Conservation (phyloP, 2,113 vertebrate species). For the Tragulus kanchil region DNA sequence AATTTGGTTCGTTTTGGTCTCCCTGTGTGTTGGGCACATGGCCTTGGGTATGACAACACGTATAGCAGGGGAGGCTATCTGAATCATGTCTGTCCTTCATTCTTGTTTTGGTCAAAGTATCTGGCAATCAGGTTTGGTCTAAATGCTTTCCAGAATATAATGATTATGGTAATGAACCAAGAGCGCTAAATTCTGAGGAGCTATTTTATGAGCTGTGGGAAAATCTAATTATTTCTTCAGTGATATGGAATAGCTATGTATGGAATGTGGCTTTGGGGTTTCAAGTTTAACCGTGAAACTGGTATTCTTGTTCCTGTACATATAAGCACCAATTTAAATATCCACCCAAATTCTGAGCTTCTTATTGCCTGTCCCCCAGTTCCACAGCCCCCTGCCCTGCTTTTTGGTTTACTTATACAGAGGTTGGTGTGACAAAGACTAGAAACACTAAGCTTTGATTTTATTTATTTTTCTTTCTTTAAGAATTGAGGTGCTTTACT, state of each 20-base stretch:
- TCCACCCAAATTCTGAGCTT: not conserved
- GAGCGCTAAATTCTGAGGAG: not conserved
- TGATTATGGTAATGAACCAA: not conserved
- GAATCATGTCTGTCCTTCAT: not conserved
- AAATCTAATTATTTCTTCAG: conserved; percentile 15
- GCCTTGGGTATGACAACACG: not conserved
- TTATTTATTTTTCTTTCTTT: not conserved
- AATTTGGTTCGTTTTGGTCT: too few relatives aligned
- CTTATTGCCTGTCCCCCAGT: not conserved
- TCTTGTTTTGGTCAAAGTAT: conserved; percentile 45
- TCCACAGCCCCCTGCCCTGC: not conserved
- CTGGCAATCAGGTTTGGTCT: conserved; percentile 25
- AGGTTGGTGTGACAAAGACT: conserved; percentile 78
- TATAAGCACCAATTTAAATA: not conserved
- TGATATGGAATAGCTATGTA: not conserved
- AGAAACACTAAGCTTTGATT: conserved; percentile 60
- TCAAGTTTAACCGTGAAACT: not conserved
- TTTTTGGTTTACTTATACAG: conserved; percentile 71
- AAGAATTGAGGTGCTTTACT: conserved; percentile 79
- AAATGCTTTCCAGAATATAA: conserved; percentile 31
- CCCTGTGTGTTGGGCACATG: not conserved
- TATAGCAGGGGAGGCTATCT: not conserved
- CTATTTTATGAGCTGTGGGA: not conserved
- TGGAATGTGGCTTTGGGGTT: not conserved
- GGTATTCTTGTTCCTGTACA: not conserved